Evolutionary conservation across 2,797 vertebrate species (phyloP), one percentile per base, ranked within the genome.

Genomic region (Spatula versicolor): DNA sequence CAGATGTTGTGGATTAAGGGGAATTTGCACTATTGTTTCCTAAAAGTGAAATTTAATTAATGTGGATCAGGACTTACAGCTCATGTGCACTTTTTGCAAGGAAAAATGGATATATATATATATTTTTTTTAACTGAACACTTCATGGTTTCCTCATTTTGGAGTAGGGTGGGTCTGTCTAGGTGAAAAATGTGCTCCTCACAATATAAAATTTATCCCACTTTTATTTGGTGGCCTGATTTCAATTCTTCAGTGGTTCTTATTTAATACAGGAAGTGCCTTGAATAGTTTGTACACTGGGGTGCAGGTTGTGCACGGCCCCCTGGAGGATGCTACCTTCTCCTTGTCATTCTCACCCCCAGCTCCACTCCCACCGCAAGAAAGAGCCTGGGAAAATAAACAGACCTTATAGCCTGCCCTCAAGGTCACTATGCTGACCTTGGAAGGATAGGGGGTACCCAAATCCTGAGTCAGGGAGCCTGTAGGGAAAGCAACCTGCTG

Each of bases 311-410:
- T 59, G 28, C 28, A 56, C 0, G 1, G 19, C 45, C 17, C 17
- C 15, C 15, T 25, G 19, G 18, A 71, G 59, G 81, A 76, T 85
- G 74, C 46, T 86, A 72, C 81, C 88, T 90, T 83, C 62, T 95
- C 75, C 37, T 66, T 39, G 62, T 68, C 33, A 26, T 92, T 96
- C 67, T 88, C 63, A 43, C 19, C 50, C 41, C 39, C 19, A 17
- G 31, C 79, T 76, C 79, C 69, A 55, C 69, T 89, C 90, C 81
- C 56, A 46, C 83, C 74, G 63, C 72, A 85, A 86, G 43, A 77
- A 78, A 77, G 88, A 95, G 90, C 94, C 88, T 97, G 96, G 95
- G 96, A 97, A 97, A 96, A 96, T 87, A 95, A 95, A 93, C 83
- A 95, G 90, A 86, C 41, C 78, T 83, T 75, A 72, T 15, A 92